These are phyloP conservation scores for Sabatieria punctata DNA, from an alignment of 2,888 invertebrate genomes.

Conservation along the genomic window DNA sequence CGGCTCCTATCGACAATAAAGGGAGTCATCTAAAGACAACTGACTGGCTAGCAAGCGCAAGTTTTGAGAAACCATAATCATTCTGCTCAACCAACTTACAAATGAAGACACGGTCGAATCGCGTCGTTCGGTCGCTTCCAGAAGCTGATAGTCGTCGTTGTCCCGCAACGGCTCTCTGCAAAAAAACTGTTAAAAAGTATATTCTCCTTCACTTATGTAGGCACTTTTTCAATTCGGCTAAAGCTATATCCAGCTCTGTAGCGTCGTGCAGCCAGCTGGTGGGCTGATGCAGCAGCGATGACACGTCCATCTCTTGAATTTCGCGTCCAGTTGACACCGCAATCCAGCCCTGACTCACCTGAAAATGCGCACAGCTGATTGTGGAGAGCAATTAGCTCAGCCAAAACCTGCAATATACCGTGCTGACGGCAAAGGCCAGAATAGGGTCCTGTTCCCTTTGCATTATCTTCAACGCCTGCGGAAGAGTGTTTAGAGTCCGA, in stretches of 20 bases:
- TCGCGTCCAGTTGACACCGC: slow-evolving; percentile 87
- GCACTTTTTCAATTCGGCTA: slow-evolving; percentile 39
- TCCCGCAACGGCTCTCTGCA: slow-evolving; percentile 16
- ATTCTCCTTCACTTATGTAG: slow-evolving; percentile 3
- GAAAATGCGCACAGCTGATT: slow-evolving; percentile 2
- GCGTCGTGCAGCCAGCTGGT: slow-evolving; percentile 82
- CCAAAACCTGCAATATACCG: slow-evolving; percentile 44
- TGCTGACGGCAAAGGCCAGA: slow-evolving; percentile 85
- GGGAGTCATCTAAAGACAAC: slow-evolving; percentile 42
- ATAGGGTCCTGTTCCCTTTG: slow-evolving; percentile 98
- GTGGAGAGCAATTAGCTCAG: no score
- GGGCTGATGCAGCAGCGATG: slow-evolving; percentile 67
- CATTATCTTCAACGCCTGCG: slow-evolving; percentile 75
- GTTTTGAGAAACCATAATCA: not conserved
- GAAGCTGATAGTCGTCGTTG: slow-evolving; percentile 29
- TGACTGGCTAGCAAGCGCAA: not conserved
- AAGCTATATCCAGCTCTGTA: slow-evolving; percentile 73
- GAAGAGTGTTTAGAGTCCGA: slow-evolving; percentile 6
- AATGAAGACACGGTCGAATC: slow-evolving; percentile 17
- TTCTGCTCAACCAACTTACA: slow-evolving; percentile 11
- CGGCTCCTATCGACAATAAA: slow-evolving; percentile 90
- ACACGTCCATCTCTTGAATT: slow-evolving; percentile 93
- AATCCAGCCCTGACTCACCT: slow-evolving; percentile 54
- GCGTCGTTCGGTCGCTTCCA: slow-evolving; percentile 10
- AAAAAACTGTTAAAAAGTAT: slow-evolving; percentile 3